A percentile compares a stretch with the other conserved stretches of the same genome.
These are phyloP conservation scores for Aleiodes sp. DNA, from an alignment of 1,140 invertebrate species.

Conservation along the genomic window DNA sequence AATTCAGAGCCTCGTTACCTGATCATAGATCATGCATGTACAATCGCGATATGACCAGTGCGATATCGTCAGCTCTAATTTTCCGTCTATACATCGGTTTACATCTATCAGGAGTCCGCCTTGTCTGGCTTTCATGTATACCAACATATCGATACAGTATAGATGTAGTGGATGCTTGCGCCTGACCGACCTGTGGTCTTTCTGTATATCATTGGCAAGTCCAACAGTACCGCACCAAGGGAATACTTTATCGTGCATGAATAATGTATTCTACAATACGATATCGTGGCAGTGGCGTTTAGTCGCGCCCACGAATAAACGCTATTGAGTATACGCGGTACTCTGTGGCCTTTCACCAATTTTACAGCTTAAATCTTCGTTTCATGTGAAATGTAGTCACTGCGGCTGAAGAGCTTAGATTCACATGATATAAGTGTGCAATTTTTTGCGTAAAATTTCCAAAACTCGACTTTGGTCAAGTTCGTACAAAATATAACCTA, in stretches of 20 bases:
- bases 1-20: neutral
- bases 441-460: too few relatives aligned
- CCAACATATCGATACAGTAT: conserved; percentile 2
- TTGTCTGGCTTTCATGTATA: conserved; percentile 12
- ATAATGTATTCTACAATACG: conserved; percentile 53
- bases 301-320: conserved; percentile 44
- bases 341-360: conserved; percentile 25
- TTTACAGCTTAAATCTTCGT: conserved; percentile 27
- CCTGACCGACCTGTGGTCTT: conserved; percentile 28
- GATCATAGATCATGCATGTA: conserved; percentile 10
- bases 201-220: conserved; percentile 4
- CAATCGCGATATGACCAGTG: conserved; percentile 6
- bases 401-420: neutral
- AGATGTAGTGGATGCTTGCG: conserved; percentile 28
- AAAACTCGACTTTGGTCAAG: too few relatives aligned
- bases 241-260: conserved; percentile 57
- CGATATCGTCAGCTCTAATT: neutral
- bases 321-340: conserved; percentile 43
- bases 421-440: too few relatives aligned
- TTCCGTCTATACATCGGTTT: neutral
- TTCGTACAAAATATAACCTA: too few relatives aligned
- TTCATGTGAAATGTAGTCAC: conserved; percentile 12
- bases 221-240: conserved; percentile 31
- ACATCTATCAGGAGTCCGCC: neutral
- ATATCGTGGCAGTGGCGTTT: conserved; percentile 52